Conservation (phyloP, 2,113 vertebrate species). For the Spilogale gracilis region DNA sequence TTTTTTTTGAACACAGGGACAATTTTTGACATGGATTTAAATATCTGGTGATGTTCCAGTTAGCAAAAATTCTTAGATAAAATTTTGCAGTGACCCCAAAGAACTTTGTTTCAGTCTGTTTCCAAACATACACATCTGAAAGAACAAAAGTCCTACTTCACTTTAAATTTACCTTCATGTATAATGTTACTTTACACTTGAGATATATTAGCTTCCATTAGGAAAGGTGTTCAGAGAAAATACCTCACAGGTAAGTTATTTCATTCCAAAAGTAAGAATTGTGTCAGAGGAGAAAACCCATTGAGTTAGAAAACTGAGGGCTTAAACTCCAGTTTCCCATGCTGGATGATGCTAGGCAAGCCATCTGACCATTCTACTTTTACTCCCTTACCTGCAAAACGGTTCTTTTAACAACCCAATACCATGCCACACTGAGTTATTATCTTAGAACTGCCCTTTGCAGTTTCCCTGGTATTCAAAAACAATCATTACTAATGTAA, state of each 20-base stretch:
- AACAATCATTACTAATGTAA: background rate
- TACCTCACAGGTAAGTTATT: background rate
- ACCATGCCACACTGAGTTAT: background rate
- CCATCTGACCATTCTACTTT: background rate
- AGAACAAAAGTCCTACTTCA: background rate
- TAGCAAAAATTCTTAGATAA: background rate
- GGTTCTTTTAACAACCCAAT: background rate
- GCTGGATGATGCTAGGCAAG: background rate
- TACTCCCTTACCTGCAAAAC: background rate
- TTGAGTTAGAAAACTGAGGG: background rate
- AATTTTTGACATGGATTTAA: slow-evolving; percentile 29
- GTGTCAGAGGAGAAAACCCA: background rate
- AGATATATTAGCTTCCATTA: background rate
- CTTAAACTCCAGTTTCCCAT: background rate
- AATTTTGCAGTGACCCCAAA: background rate
- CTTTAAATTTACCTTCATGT: background rate
- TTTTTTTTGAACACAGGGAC: background rate
- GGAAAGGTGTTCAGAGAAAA: background rate
- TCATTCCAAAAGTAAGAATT: background rate
- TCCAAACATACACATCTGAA: background rate
- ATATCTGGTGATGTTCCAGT: background rate
- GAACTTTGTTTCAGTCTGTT: background rate
- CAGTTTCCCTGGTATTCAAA: background rate
- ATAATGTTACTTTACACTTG: background rate
- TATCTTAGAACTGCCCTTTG: background rate